Conservation (phyloP, 2,113 vertebrate species). For the Gallinago media region DNA sequence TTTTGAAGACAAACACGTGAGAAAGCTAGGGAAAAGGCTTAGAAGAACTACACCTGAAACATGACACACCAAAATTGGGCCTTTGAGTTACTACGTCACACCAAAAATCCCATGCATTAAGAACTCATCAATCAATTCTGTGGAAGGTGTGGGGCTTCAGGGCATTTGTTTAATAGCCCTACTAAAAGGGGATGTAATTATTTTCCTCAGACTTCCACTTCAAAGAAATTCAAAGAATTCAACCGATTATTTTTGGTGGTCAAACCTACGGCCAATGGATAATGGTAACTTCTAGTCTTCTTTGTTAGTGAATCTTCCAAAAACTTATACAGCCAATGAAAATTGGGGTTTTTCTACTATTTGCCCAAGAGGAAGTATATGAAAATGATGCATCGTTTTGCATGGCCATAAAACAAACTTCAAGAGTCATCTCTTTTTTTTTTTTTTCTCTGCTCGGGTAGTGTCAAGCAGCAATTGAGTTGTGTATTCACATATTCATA, state of each 20-base stretch:
- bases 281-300: background rate
- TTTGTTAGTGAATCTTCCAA: background rate
- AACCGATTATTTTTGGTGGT: background rate
- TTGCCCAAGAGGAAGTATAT: background rate
- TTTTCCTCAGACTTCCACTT: constrained; percentile 6
- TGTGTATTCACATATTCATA: background rate
- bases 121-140: background rate
- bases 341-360: background rate
- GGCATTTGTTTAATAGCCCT: background rate
- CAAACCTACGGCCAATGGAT: background rate
- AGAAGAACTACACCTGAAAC: background rate
- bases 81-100: background rate
- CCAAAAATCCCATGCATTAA: background rate
- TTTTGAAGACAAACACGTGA: background rate
- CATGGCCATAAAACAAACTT: background rate
- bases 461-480: background rate
- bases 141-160: background rate
- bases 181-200: background rate
- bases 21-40: background rate
- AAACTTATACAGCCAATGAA: rapidly evolving
- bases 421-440: rapidly evolving
- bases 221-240: background rate
- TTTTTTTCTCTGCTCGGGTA: background rate
- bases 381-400: background rate
- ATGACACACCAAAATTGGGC: background rate